Conservation (phyloP, 2,888 invertebrate species). For the Pterostichus madidus region DNA sequence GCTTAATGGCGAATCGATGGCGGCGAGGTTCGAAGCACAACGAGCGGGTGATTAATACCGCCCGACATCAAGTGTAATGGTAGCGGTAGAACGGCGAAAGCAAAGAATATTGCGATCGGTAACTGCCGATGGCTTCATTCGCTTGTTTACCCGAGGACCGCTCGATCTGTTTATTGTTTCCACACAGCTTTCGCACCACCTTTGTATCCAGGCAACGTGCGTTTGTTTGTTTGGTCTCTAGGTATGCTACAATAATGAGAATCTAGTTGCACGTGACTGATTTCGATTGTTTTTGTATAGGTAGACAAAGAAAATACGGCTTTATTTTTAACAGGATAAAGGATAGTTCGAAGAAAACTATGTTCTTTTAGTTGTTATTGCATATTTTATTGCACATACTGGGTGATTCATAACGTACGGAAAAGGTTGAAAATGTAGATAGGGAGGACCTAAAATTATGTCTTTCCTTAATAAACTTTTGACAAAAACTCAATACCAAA, state of each 20-base stretch:
- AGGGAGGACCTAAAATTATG: no score
- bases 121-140: constrained; percentile 47
- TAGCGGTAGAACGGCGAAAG: neutral
- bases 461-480: no score
- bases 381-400: no score
- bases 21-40: constrained; percentile 16
- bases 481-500: no score
- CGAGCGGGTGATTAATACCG: constrained; percentile 55
- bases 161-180: constrained; percentile 58
- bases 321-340: neutral
- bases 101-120: constrained; percentile 49
- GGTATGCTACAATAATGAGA: neutral
- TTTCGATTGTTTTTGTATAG: neutral
- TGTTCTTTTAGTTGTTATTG: no score
- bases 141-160: constrained; percentile 38
- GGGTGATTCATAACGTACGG: no score
- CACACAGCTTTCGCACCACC: neutral
- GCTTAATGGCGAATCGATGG: constrained; percentile 58
- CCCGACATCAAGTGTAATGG: constrained; percentile 60
- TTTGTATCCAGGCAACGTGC: constrained; percentile 21
- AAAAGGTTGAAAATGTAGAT: no score
- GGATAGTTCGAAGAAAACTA: neutral
- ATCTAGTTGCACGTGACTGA: constrained; percentile 9
- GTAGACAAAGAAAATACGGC: neutral
- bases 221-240: neutral